Conservation (phyloP, 2,797 vertebrate genomes). For the Micromesistius poutassou region DNA sequence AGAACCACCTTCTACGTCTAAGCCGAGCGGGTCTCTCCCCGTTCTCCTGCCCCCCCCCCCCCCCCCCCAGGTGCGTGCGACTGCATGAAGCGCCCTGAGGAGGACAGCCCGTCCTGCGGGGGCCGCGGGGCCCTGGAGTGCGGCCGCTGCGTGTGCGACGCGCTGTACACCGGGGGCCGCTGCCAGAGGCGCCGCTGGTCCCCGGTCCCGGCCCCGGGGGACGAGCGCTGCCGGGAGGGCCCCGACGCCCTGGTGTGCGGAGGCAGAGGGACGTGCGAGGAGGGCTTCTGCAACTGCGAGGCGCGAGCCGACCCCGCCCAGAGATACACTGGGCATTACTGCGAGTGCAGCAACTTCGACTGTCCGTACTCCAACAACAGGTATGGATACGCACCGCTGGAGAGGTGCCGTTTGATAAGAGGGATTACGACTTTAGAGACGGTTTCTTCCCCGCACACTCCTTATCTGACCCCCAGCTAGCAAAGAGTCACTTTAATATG, state of each 20-base stretch:
- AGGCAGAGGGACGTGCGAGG: conserved; percentile 33
- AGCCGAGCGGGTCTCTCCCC: neutral
- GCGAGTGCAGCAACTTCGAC: conserved; percentile 57
- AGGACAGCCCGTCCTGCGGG: conserved; percentile 38
- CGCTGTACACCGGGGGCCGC: conserved; percentile 15
- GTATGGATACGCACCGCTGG: conserved; percentile 21
- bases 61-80: conserved; percentile 44
- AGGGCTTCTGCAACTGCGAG: conserved; percentile 37
- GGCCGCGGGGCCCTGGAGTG: conserved; percentile 35
- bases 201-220: neutral
- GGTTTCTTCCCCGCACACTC: too few relatives aligned
- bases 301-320: conserved; percentile 2
- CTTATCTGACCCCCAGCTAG: too few relatives aligned
- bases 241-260: conserved; percentile 35
- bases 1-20: neutral
- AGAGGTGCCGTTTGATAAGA: too few relatives aligned
- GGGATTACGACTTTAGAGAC: too few relatives aligned
- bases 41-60: neutral
- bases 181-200: conserved; percentile 13
- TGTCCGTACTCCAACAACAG: conserved; percentile 26
- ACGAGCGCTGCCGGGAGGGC: conserved; percentile 12
- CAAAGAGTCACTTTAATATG: too few relatives aligned
- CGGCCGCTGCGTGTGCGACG: conserved; percentile 37
- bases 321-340: conserved; percentile 27
- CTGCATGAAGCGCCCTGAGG: conserved; percentile 30